These are phyloP conservation scores for Magallana gigas DNA, from an alignment of 1,140 invertebrate species.

Conservation along the genomic window DNA sequence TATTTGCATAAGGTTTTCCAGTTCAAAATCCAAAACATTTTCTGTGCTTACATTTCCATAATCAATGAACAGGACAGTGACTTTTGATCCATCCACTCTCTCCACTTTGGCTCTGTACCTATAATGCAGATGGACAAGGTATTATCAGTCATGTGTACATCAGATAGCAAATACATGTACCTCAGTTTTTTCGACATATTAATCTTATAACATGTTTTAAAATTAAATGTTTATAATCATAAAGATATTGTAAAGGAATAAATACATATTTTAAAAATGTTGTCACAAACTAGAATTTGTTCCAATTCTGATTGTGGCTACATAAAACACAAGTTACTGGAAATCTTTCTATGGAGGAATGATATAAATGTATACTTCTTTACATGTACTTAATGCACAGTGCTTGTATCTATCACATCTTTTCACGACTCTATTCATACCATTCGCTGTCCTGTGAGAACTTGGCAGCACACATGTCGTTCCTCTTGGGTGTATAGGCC, in stretches of 20 bases:
- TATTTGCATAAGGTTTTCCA: background rate
- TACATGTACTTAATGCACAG: too few species aligned
- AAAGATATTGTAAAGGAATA: too few species aligned
- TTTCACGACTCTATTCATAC: constrained; percentile 58
- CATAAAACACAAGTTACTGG: too few species aligned
- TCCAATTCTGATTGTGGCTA: too few species aligned
- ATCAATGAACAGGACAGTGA: constrained; percentile 93
- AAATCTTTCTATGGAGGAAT: too few species aligned
- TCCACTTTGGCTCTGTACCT: constrained; percentile 94
- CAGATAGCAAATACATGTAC: background rate
- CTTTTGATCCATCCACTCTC: constrained; percentile 85
- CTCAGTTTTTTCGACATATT: background rate
- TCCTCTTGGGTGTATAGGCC: constrained; percentile 90
- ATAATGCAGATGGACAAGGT: constrained; percentile 22
- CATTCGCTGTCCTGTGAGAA: constrained; percentile 84
- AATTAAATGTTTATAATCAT: too few species aligned
- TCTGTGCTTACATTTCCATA: constrained; percentile 90
- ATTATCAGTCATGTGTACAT: too few species aligned
- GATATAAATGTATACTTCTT: too few species aligned
- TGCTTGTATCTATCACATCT: too few species aligned
- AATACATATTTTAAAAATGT: too few species aligned
- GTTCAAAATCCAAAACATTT: background rate
- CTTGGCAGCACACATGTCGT: constrained; percentile 94
- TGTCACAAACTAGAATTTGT: too few species aligned
- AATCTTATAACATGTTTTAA: background rate